These are phyloP conservation scores for Eupristina koningsbergeri DNA, from an alignment of 1,140 invertebrate species.

Conservation along the genomic window DNA sequence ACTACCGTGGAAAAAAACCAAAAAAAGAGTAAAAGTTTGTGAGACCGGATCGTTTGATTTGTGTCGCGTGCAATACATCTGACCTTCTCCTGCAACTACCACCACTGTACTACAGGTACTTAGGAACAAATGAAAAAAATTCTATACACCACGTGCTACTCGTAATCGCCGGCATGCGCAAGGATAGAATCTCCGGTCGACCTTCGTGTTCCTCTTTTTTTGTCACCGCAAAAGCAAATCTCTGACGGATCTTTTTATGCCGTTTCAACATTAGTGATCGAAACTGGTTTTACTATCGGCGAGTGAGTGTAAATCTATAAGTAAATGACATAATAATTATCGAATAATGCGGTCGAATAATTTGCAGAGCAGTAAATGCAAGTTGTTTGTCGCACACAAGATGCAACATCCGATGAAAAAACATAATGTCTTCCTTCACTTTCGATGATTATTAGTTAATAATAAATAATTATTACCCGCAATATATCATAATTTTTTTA, in stretches of 20 bases:
- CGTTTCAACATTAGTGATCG: constrained; percentile 11
- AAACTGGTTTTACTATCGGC: constrained; percentile 30
- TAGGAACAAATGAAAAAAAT: not conserved
- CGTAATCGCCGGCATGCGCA: constrained; percentile 14
- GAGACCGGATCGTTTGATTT: constrained; percentile 32
- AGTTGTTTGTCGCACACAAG: constrained; percentile 20
- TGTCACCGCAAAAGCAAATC: constrained; percentile 18
- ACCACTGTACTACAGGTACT: not conserved
- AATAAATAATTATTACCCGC: not conserved
- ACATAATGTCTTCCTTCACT: not conserved
- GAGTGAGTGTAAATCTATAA: constrained; percentile 9
- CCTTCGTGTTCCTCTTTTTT: constrained; percentile 27
- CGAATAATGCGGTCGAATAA: constrained; percentile 35
- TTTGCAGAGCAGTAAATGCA: not conserved
- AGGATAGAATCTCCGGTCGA: constrained; percentile 43
- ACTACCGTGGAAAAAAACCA: not conserved
- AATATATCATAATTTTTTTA: not conserved
- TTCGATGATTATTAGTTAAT: not conserved
- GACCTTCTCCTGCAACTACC: constrained; percentile 25
- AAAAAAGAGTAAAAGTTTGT: constrained; percentile 13
- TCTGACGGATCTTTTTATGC: constrained; percentile 14
- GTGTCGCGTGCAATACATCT: not conserved
- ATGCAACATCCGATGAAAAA: not conserved
- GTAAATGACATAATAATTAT: constrained; percentile 46
- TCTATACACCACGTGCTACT: constrained; percentile 23